phyloP scores from a whole-genome alignment of 2,888 invertebrate genomes.

The Drosophila phalerata region DNA sequence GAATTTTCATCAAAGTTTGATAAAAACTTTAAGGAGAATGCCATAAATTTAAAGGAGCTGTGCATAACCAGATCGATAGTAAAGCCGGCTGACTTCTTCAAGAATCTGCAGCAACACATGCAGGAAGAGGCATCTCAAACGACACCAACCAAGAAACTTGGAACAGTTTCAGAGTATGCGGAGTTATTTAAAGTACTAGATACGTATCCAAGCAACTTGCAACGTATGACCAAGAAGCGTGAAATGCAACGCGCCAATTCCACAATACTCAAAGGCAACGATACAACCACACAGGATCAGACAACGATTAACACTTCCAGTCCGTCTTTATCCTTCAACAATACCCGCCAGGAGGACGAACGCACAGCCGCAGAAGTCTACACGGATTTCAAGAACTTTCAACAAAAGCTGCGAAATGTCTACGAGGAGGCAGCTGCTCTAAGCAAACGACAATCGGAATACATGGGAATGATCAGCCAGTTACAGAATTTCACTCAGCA shows the following conservation, averaged over 20 bases:
- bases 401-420: constrained; percentile 65
- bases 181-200: constrained; percentile 79
- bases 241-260: constrained; percentile 73
- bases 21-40: constrained; percentile 50
- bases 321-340: constrained; percentile 35
- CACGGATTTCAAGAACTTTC: constrained; percentile 74
- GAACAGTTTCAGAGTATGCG: constrained; percentile 67
- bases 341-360: constrained; percentile 52
- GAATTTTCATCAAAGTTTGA: constrained; percentile 51
- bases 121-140: constrained; percentile 50
- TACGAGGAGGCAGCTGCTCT: constrained; percentile 50
- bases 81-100: constrained; percentile 66
- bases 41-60: constrained; percentile 61
- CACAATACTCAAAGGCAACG: constrained; percentile 50
- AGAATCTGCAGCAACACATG: constrained; percentile 63
- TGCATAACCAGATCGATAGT: constrained; percentile 72
- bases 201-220: constrained; percentile 78
- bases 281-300: constrained; percentile 36
- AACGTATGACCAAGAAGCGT: constrained; percentile 65
- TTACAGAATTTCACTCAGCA: constrained; percentile 77
- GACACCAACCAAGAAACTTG: constrained; percentile 55
- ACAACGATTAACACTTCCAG: constrained; percentile 14
- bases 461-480: constrained; percentile 63
- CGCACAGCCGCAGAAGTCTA: constrained; percentile 64
- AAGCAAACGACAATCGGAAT: constrained; percentile 51